Evolutionary conservation across 2,113 vertebrate species (phyloP).

Genomic region (Pteropus alecto): DNA sequence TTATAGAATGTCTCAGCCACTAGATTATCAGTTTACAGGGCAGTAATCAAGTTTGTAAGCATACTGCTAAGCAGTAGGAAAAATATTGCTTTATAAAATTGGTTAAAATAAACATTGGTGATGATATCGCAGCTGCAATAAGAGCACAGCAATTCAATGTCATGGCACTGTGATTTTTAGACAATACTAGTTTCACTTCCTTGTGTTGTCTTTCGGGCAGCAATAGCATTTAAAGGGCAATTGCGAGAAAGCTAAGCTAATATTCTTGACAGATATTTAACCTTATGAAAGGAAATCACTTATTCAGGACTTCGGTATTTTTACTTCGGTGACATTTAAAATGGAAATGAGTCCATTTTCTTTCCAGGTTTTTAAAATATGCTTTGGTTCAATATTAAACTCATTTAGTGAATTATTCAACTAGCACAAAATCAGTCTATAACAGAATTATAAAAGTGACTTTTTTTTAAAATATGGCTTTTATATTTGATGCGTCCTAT

Average conservation of each 20-base stretch:
- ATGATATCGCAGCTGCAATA: conserved; percentile 28
- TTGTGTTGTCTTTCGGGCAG: conserved; percentile 38
- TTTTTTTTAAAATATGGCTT: neutral
- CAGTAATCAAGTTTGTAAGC: conserved; percentile 26
- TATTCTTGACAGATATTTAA: conserved; percentile 72
- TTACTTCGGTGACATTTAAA: conserved; percentile 71
- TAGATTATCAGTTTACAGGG: conserved; percentile 2
- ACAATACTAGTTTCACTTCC: conserved; percentile 5
- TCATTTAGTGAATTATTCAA: conserved; percentile 35
- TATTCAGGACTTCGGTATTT: conserved; percentile 60
- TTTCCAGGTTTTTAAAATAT: conserved; percentile 57
- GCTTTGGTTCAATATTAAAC: conserved; percentile 55
- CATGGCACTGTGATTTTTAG: conserved; percentile 19
- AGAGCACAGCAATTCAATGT: conserved; percentile 39
- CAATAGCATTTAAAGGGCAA: conserved; percentile 47
- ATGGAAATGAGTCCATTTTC: conserved; percentile 68
- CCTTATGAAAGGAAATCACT: conserved; percentile 65
- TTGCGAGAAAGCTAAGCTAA: conserved; percentile 60
- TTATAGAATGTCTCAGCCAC: neutral
- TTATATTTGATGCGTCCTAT: neutral
- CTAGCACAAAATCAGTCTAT: neutral
- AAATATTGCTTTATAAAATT: conserved; percentile 5
- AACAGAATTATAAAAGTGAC: neutral
- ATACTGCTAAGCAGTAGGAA: neutral
- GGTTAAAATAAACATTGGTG: conserved; percentile 43